Evolutionary conservation across 2,113 vertebrate species (phyloP), one percentile per base, ranked within the genome.

Genomic region (Microcebus jonahi): DNA sequence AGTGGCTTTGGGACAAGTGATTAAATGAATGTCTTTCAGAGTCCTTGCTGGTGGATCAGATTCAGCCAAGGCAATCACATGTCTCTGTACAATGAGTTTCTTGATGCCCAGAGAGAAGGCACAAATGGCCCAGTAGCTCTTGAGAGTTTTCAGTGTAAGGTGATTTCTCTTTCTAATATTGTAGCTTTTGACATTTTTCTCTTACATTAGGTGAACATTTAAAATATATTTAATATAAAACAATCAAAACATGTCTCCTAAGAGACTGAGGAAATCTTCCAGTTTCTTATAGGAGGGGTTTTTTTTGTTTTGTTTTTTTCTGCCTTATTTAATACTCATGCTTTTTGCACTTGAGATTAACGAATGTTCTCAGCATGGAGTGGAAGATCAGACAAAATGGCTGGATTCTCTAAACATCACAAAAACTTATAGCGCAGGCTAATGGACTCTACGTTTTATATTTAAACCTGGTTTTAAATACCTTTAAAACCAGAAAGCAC

Each of bases 31-130:
- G 31, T 57, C 70, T 81, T 94, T 90, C 50, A 50, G 75, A 84
- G 65, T 94, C 76, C n/a, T 96, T 89, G 70, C 65, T 90, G 80
- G 80, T 86, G 57, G 53, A 88, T 90, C 76, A 93, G 65, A 94
- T 65, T 81, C 42, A 90, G 65, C 76, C 68, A 83, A 94, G 42
- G 71, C 34, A 42, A 80, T 70, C 70, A 73, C 34, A 12, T 29
- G 36, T 67, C 36, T 87, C 39, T 8, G 0, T n/a, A 83, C 91
- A 95, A 55, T 55, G 48, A 83, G 55, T 67, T 81, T 68, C 80
- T 70, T 31, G 50, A 59, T 75, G 61, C 67, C 65, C 86, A 84
- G 57, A 87, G 48, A 88, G n/a, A 85, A 82, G 76, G 39, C 29
- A 57, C 75, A 89, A 91, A 91, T 61, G 73, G 36, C 34, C 7